Evolutionary conservation across 2,888 invertebrate genomes (phyloP).

Genomic region (Drosophila crucigera): DNA sequence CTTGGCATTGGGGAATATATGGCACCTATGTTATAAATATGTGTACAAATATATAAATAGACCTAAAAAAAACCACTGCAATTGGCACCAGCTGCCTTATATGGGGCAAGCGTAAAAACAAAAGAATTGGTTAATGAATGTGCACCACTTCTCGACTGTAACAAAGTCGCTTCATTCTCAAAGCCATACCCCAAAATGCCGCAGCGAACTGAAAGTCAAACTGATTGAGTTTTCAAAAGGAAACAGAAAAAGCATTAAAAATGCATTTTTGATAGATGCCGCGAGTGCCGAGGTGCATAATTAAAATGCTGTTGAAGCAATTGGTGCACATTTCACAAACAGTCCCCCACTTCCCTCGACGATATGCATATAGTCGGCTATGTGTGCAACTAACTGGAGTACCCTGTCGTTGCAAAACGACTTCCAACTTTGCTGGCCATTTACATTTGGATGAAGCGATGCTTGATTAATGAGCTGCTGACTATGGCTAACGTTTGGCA

Average conservation of each 20-base stretch:
- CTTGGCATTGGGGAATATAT: constrained; percentile 17
- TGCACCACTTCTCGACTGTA: constrained; percentile 21
- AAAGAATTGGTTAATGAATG: constrained; percentile 53
- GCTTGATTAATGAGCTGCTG: constrained; percentile 72
- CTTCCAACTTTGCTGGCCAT: constrained; percentile 40
- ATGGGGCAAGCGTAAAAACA: constrained; percentile 29
- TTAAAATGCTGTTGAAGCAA: constrained; percentile 56
- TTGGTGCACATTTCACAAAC: constrained; percentile 56
- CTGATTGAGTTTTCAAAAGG: constrained; percentile 64
- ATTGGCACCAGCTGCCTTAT: constrained; percentile 22
- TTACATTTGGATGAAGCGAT: constrained; percentile 38
- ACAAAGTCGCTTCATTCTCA: constrained; percentile 28
- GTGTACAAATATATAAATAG: constrained; percentile 3
- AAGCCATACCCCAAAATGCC: constrained; percentile 21
- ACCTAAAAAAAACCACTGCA: not conserved
- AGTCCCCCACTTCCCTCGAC: too few species aligned
- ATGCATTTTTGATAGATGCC: constrained; percentile 55
- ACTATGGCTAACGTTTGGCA: constrained; percentile 66
- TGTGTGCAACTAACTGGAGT: constrained; percentile 32
- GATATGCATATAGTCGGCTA: not conserved
- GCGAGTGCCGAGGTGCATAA: constrained; percentile 50
- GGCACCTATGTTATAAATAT: constrained; percentile 7
- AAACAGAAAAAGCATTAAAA: constrained; percentile 19
- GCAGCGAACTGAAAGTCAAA: constrained; percentile 48
- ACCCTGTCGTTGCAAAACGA: constrained; percentile 70